Base-by-base conservation (phyloP, 2,113 vertebrate species). In the Mesoclemmys tuberculata region DNA sequence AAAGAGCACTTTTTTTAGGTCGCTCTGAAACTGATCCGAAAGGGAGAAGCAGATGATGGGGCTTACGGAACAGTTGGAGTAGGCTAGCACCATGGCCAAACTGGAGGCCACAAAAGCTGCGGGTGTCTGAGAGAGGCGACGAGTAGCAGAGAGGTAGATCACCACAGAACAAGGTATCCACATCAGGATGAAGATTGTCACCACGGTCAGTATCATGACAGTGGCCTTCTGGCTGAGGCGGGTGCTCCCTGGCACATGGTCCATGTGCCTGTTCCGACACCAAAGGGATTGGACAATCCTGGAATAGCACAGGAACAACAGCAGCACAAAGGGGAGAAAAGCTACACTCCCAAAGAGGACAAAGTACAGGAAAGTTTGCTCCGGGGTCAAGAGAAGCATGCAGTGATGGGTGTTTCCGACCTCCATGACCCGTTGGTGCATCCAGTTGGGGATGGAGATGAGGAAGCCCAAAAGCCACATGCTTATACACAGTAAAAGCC, bases 11-110 rank as follows among this genome's bases (percentile, higher is more conserved):
- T 48, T 80, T 79, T 75, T 44, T 79, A 95, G 89, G 31, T 85
- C 79, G 4, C 21, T 77, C 44, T 1, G 56, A 78, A 94, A 94
- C 54, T 94, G 83, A n/a, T n/a, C 12, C 4, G 90, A 97, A 71
- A 95, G 91, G 55, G 35, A 95, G 81, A 96, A 95, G 86, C 93
- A 94, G 79, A 95, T 88, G 49, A 93, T 2, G 5, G 92, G 94
- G 80, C 93, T 94, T 48, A 96, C 29, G 0, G 93, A 83, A 21
- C 95, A 80, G 5, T 41, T 95, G 80, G 94, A 94, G 27, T 87
- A 94, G 49, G 90, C 90, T n/a, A 96, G 84, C 51, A 94, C 46
- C 29, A 84, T 87, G 21, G 91, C 90, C 77, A 91, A 74, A 61
- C 90, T 88, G 71, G 88, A 92, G 26, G 92, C 88, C 52, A 93